Evolutionary conservation across 2,888 invertebrate genomes (phyloP).

Genomic region (Stegophylla sp.): DNA sequence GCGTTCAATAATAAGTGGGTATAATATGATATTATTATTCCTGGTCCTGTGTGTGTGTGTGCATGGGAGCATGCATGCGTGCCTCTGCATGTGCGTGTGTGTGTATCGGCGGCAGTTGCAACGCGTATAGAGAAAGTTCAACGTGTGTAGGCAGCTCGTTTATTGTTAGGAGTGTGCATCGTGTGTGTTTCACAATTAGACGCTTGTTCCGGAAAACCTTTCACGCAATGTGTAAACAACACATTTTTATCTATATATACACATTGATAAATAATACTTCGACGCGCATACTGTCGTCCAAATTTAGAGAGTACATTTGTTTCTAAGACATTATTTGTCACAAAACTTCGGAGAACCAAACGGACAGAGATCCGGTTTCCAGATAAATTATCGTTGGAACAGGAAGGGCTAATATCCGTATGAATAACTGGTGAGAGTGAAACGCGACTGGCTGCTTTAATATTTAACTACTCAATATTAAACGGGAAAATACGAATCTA

Average conservation of each 20-base stretch:
- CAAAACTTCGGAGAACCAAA: constrained; percentile 10
- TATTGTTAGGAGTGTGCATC: constrained; percentile 16
- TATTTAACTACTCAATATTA: neutral
- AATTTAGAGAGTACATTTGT: constrained; percentile 34
- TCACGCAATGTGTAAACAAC: constrained; percentile 56
- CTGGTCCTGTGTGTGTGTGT: constrained; percentile 14
- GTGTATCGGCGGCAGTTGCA: neutral
- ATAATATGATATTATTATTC: constrained; percentile 17
- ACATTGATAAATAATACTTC: constrained; percentile 38
- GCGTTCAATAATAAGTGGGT: neutral
- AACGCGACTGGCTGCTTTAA: neutral
- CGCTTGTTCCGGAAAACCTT: constrained; percentile 58
- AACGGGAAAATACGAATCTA: neutral
- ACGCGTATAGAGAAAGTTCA: constrained; percentile 54
- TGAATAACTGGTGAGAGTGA: constrained; percentile 24
- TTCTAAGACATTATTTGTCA: constrained; percentile 2
- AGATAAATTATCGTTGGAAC: neutral
- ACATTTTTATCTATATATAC: constrained; percentile 9
- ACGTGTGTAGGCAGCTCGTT: constrained; percentile 32
- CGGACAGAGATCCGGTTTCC: constrained; percentile 35
- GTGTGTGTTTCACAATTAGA: constrained; percentile 55
- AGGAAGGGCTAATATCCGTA: constrained; percentile 1
- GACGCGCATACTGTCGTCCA: neutral
- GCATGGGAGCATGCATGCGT: neutral
- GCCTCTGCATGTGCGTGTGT: neutral